Evolutionary conservation across 1,140 invertebrate genomes (phyloP).

Genomic region (Coelopa frigida): DNA sequence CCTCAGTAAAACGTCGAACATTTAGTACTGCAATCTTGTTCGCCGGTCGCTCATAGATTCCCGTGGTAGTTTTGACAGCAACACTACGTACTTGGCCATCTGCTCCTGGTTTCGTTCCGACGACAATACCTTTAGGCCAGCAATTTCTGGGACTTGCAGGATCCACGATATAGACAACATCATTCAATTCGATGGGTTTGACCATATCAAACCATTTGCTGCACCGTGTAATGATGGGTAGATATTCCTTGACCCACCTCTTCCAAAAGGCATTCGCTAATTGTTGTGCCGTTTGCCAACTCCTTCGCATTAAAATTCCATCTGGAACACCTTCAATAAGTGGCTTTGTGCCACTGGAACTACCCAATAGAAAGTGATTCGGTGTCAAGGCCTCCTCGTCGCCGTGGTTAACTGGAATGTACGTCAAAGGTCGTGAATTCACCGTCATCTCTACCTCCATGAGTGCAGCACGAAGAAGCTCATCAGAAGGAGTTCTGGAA

Average conservation of each 20-base stretch:
- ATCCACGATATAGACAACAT: no score
- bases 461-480: conserved; percentile 11
- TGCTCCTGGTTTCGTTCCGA: no score
- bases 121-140: no score
- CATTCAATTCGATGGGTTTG: conserved; percentile 19
- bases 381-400: conserved; percentile 28
- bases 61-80: no score
- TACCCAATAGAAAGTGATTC: conserved; percentile 29
- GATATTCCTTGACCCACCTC: conserved; percentile 24
- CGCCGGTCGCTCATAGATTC: no score
- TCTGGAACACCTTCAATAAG: conserved; percentile 9
- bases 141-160: no score
- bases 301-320: conserved; percentile 2
- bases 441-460: conserved; percentile 15
- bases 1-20: no score
- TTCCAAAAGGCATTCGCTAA: conserved; percentile 25
- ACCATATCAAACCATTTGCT: conserved; percentile 25
- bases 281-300: conserved; percentile 18
- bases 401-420: conserved; percentile 22
- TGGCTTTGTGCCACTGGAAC: conserved; percentile 14
- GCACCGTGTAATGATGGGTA: conserved; percentile 19
- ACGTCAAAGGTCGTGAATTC: conserved; percentile 21
- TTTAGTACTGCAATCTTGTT: no score
- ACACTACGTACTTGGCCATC: no score
- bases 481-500: no score